Evolutionary conservation across 2,797 vertebrate species (phyloP).

Genomic region (Trachops cirrhosus): DNA sequence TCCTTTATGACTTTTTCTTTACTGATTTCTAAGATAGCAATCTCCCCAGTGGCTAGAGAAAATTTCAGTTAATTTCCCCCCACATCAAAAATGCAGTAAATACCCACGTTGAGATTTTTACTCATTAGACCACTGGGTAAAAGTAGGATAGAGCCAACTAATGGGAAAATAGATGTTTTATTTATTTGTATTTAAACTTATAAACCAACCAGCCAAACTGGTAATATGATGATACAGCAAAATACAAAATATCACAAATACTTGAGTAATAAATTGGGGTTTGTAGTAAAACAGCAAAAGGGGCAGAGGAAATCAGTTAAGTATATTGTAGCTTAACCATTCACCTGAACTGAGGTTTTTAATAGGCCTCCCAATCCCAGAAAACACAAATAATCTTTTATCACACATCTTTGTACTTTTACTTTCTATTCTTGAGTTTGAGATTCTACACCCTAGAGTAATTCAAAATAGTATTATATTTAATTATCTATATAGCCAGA

Average conservation of each 20-base stretch:
- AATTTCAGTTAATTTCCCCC: neutral
- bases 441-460: neutral
- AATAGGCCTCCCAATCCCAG: neutral
- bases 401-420: neutral
- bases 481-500: neutral
- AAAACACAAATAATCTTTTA: neutral
- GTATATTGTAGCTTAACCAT: neutral
- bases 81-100: neutral
- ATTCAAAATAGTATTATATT: neutral
- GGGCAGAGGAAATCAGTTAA: neutral
- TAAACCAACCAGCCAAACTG: neutral
- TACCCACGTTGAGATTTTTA: neutral
- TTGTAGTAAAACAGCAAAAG: neutral
- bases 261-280: neutral
- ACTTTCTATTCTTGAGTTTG: neutral
- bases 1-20: neutral
- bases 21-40: neutral
- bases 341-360: neutral
- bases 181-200: conserved; percentile 26
- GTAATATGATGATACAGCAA: neutral
- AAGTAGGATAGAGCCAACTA: neutral
- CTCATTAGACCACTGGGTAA: neutral
- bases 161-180: neutral
- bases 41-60: neutral
- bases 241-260: neutral